phyloP scores from a whole-genome alignment of 2,888 invertebrate species.

The Eucera pruinosa region DNA sequence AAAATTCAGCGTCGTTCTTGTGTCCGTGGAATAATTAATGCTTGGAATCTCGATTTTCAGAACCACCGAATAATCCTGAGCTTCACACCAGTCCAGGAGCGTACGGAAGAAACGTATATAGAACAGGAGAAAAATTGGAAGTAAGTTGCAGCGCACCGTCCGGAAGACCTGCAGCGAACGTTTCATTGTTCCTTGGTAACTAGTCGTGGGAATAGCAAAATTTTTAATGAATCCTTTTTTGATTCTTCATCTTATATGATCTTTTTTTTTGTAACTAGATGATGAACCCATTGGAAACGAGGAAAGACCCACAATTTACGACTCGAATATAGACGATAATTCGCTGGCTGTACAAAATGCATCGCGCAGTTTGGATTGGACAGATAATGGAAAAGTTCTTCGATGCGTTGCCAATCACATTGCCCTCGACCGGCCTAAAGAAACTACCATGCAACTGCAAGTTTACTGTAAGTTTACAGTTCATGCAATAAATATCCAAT shows the following conservation, averaged over 20 bases:
- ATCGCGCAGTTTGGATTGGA: conserved; percentile 87
- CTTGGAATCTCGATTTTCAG: conserved; percentile 78
- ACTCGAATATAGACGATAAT: conserved; percentile 86
- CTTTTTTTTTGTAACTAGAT: conserved; percentile 83
- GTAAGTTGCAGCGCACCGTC: conserved; percentile 89
- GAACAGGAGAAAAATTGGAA: conserved; percentile 87
- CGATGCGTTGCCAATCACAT: conserved; percentile 89
- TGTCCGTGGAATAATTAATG: conserved; percentile 1
- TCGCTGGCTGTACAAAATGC: conserved; percentile 89
- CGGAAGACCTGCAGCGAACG: conserved; percentile 91
- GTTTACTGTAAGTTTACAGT: conserved; percentile 86
- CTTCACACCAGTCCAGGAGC: conserved; percentile 83
- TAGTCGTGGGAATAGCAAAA: neutral
- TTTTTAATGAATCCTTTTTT: neutral
- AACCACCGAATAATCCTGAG: conserved; percentile 84
- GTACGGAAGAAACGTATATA: conserved; percentile 84
- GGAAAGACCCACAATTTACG: conserved; percentile 86
- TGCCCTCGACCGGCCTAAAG: conserved; percentile 84
- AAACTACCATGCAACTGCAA: conserved; percentile 84
- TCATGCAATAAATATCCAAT: too few species aligned
- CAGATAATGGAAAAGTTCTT: conserved; percentile 88
- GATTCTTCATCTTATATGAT: neutral
- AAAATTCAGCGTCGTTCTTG: neutral
- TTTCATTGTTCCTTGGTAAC: conserved; percentile 90
- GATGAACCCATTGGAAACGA: conserved; percentile 87